Base-by-base conservation (phyloP, 2,888 invertebrate species). In the Cheilosia vulpina region DNA sequence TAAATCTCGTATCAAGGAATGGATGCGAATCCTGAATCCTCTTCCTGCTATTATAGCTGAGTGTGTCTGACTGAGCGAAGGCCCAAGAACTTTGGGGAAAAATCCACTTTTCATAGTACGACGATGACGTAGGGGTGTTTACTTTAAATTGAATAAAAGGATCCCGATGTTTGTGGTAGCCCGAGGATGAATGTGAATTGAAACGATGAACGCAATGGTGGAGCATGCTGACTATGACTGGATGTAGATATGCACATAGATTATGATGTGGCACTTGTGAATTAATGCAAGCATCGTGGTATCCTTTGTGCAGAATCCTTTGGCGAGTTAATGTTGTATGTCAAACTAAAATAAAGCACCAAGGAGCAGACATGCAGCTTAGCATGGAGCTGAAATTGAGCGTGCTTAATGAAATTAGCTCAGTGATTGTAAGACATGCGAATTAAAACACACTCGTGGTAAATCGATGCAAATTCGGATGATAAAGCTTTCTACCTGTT, bases 61-160 rank as follows among this genome's bases (percentile, higher is more conserved):
- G 34, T 66, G 50, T 66, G 50, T 21, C 41, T 41, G 58, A 31
- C 57, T 75, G 45, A 62, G 34, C 50, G 50, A 53, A 69, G 41
- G 31, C 65, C 60, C 58, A 80, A 63, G 71, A 85, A 76, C 7
- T 71, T 68, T 60, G 52, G 66, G 57, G 69, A 66, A 85, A 84
- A 85, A 72, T 85, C 34, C 45, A 60, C 57, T 81, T 63, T 71
- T 76, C 81, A 75, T 71, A 71, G 65, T 52, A 58, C 58, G 68
- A 55, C 85, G 62, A 76, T 2, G 31, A 9, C 85, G 80, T 77
- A 80, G 80, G 72, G 80, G 77, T 85, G 85, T 85, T 85, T 85
- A 85, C 66, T 80, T 85, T 81, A 85, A 85, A 85, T 85, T 85
- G 85, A 80, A 85, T 85, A 85, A 85, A 85, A 80, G 80, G 85